Conservation (phyloP, 2,113 vertebrate species). For the Phalacrocorax brasilianus region DNA sequence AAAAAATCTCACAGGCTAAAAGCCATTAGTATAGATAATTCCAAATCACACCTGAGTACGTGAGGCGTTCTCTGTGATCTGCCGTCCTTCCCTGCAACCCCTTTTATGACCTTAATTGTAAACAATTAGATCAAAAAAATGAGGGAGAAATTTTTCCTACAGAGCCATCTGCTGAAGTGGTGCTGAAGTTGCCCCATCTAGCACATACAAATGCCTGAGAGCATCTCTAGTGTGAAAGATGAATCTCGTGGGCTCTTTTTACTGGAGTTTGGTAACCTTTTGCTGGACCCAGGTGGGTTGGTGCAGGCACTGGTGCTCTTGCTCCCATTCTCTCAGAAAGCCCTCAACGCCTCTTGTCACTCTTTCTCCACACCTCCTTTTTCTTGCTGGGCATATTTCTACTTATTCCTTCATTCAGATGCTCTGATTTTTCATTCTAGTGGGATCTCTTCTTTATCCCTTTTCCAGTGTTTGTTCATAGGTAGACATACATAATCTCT, state of each 20-base stretch:
- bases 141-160: neutral
- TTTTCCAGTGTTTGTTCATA: neutral
- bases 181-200: neutral
- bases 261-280: neutral
- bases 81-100: neutral
- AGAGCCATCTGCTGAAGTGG: neutral
- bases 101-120: neutral
- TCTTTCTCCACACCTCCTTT: neutral
- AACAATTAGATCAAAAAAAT: neutral
- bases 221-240: neutral
- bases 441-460: neutral
- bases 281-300: neutral
- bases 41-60: neutral
- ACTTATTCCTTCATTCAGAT: neutral
- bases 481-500: neutral
- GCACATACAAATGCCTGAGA: neutral
- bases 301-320: neutral
- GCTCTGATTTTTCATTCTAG: neutral
- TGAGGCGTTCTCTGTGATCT: neutral
- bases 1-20: rapidly evolving
- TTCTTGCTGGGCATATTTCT: neutral
- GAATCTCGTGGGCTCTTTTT: neutral
- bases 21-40: neutral
- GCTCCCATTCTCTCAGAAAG: neutral
- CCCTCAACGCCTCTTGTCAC: neutral